Evolutionary conservation across 2,113 vertebrate genomes (phyloP), one percentile per base, ranked within the genome.

Genomic region (Leucoraja erinaceus): DNA sequence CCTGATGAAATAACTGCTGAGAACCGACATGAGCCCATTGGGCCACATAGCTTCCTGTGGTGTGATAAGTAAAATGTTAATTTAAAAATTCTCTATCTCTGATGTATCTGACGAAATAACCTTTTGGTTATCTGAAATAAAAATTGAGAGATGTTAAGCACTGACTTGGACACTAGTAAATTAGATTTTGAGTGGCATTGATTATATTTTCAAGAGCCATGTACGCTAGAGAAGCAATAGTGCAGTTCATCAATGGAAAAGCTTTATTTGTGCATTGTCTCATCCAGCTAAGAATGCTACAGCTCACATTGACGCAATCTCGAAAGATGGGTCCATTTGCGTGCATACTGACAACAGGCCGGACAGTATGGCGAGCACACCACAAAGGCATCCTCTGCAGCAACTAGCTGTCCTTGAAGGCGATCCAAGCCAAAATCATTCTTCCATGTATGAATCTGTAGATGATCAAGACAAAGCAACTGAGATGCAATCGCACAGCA

Each of bases 231-330:
- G 38, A 54, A 20, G 22, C 22, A 91, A 28, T 88, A 18, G n/a
- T 90, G 61, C 7, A 70, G 10, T 72, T 91, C 9, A 72, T 72
- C 47, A 72, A 25, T 72, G 68, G 83, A 11, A 88, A 63, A 31
- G 28, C 59, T 91, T 91, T 91, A 74, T 91, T 54, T 91, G 90
- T 68, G 25, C 72, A 11, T 91, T 91, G 38, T 91, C 90, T 91
- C 70, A 11, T 72, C 66, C 72, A 91, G 68, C 20, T 90, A 63
- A 90, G 88, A 70, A 90, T 70, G 31, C 86, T 70, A 38, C 86
- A 90, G 61, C 31, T 18, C 86, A 90, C 33, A 90, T 68, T 90
- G 90, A 68, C 70, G 66, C 54, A 33, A 28, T 54, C 90, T 91
- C 68, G 38, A 91, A 91, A 91, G 11, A 72, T 74, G 66, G 63